Evolutionary conservation across 2,888 invertebrate species (phyloP).

Genomic region (Eulithis testata): DNA sequence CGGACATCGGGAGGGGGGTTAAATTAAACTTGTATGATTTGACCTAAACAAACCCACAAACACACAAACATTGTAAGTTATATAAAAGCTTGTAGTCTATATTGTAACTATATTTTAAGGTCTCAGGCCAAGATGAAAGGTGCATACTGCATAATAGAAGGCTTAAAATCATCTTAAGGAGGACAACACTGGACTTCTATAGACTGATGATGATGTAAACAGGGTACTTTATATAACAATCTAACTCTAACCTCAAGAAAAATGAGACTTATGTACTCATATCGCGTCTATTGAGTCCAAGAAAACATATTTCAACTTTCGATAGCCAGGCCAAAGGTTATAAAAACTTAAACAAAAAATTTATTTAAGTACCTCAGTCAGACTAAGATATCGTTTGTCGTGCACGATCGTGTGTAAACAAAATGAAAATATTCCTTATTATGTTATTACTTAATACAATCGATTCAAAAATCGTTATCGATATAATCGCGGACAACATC

Average conservation of each 20-base stretch:
- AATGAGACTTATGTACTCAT: not conserved
- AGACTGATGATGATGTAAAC: not conserved
- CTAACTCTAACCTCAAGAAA: not conserved
- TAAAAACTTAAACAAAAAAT: conserved; percentile 18
- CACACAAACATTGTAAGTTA: too few species aligned
- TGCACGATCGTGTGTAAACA: conserved; percentile 18
- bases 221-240: not conserved
- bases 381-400: conserved; percentile 16
- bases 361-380: conserved; percentile 12
- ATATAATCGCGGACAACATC: conserved; percentile 15
- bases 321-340: conserved; percentile 32
- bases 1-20: too few species aligned
- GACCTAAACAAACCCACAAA: too few species aligned
- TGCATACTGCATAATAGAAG: too few species aligned
- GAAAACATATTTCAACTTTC: conserved; percentile 5
- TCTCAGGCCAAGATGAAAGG: too few species aligned
- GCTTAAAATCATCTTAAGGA: too few species aligned
- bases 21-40: too few species aligned
- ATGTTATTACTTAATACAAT: conserved; percentile 12
- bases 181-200: too few species aligned
- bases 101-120: too few species aligned
- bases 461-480: conserved; percentile 24
- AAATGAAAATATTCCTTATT: conserved; percentile 24
- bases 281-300: conserved; percentile 7
- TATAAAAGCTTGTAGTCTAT: too few species aligned